Evolutionary conservation across 2,888 invertebrate species (phyloP).

Genomic region (Chrysotoxum bicinctum): DNA sequence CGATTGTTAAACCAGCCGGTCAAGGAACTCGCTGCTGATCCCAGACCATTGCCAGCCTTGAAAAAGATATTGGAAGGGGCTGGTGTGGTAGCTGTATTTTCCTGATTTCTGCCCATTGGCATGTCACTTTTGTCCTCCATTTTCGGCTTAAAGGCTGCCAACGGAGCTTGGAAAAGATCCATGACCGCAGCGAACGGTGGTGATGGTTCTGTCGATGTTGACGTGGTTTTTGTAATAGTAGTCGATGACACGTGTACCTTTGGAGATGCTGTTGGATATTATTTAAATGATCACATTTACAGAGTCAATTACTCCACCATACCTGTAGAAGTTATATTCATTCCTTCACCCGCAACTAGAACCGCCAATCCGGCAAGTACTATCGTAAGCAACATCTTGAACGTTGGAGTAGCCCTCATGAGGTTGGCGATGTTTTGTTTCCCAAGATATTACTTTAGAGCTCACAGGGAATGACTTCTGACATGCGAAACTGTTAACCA

Average conservation of each 20-base stretch:
- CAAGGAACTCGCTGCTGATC: constrained; percentile 77
- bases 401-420: constrained; percentile 17
- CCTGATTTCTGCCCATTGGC: constrained; percentile 22
- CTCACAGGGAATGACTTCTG: constrained; percentile 58
- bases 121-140: neutral
- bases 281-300: neutral
- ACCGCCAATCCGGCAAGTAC: constrained; percentile 25
- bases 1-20: constrained; percentile 79
- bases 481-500: constrained; percentile 74
- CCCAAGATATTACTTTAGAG: neutral
- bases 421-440: neutral
- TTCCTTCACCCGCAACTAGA: constrained; percentile 14
- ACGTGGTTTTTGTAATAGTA: constrained; percentile 8
- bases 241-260: neutral
- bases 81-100: neutral
- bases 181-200: constrained; percentile 74
- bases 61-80: constrained; percentile 74
- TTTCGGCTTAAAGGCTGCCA: constrained; percentile 47
- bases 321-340: constrained; percentile 37
- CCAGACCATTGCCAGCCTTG: constrained; percentile 77
- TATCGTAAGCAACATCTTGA: constrained; percentile 11
- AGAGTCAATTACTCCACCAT: constrained; percentile 34
- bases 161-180: constrained; percentile 39
- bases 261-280: constrained; percentile 19
- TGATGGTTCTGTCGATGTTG: constrained; percentile 63